phyloP scores from a whole-genome alignment of 53 echinoderm and acorn worm species.

The Zoroaster sp. region DNA sequence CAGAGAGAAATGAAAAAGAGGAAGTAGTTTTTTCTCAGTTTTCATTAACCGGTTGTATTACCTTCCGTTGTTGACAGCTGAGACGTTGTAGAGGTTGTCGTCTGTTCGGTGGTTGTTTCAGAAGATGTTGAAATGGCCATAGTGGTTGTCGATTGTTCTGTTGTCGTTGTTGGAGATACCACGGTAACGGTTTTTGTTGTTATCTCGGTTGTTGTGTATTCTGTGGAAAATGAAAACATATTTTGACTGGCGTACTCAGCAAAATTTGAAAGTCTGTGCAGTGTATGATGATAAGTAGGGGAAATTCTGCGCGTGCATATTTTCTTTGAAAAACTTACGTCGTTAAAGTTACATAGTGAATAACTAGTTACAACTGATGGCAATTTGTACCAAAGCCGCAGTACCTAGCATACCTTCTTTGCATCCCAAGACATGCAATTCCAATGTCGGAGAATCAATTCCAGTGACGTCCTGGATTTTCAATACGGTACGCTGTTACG shows the following conservation, averaged over 20 bases:
- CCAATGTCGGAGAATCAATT: neutral
- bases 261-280: no score
- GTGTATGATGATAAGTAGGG: no score
- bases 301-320: no score
- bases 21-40: no score
- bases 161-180: neutral
- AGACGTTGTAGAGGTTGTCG: neutral
- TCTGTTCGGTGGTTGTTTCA: neutral
- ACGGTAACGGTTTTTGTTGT: neutral
- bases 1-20: no score
- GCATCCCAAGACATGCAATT: slow-evolving; percentile 12
- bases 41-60: no score
- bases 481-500: neutral
- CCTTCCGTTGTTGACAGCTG: neutral
- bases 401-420: neutral
- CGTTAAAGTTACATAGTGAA: no score
- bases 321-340: no score
- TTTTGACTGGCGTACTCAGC: no score
- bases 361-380: no score
- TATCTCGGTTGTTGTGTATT: neutral
- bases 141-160: neutral
- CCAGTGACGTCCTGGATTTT: neutral
- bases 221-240: neutral
- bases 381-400: no score
- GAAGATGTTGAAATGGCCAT: neutral